A percentile compares a stretch with the other conserved stretches of the same genome.
Evolutionary conservation across 2,113 vertebrate genomes (phyloP).

Genomic region (Paralichthys olivaceus): DNA sequence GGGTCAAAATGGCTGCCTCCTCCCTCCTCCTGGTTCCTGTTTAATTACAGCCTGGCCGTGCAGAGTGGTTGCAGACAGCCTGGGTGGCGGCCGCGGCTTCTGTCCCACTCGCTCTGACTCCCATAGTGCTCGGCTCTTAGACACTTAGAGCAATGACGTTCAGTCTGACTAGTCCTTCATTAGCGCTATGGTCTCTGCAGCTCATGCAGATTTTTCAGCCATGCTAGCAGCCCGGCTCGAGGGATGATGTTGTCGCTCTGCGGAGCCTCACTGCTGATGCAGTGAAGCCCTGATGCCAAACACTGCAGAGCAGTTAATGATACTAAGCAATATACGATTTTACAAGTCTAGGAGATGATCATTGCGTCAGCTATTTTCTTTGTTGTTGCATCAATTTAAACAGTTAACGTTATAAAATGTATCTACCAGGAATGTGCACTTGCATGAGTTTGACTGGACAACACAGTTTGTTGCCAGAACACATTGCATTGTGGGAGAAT

Average conservation of each 20-base stretch:
- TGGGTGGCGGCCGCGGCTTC: conserved; percentile 73
- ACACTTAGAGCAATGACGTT: conserved; percentile 21
- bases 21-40: conserved; percentile 71
- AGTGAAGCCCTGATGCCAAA: too few relatives aligned
- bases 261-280: background rate
- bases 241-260: background rate
- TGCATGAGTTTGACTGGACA: background rate
- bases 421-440: background rate
- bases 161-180: conserved; percentile 34
- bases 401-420: background rate
- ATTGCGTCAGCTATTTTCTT: too few relatives aligned
- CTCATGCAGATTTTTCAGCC: background rate
- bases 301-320: background rate
- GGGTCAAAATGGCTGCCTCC: conserved; percentile 67
- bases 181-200: conserved; percentile 15
- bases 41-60: conserved; percentile 78
- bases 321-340: background rate
- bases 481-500: background rate
- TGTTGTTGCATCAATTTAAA: too few relatives aligned
- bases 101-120: conserved; percentile 65
- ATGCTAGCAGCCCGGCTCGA: background rate
- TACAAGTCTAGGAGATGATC: too few relatives aligned
- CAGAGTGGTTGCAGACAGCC: conserved; percentile 63
- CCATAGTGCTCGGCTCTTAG: conserved; percentile 39
- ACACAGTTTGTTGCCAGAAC: background rate